Evolutionary conservation across 2,113 vertebrate genomes (phyloP).

Genomic region (Peromyscus californicus): DNA sequence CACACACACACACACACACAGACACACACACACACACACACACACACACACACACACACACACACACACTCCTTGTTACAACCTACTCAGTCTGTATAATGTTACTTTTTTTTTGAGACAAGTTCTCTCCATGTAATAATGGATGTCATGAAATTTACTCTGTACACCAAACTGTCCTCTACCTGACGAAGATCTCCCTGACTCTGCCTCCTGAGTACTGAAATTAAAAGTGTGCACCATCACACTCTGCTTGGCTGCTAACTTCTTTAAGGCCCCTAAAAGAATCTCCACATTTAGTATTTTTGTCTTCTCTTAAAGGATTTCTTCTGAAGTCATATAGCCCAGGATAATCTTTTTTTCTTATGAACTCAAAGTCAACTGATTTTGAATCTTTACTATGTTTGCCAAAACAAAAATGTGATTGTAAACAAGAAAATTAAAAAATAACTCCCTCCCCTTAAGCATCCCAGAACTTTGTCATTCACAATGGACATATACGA

Average conservation of each 20-base stretch:
- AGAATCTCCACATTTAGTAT: not conserved
- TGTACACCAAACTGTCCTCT: not conserved
- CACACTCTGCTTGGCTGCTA: not conserved
- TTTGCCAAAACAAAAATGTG: not conserved
- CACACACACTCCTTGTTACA: not conserved
- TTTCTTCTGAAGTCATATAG: not conserved
- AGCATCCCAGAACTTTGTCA: not conserved
- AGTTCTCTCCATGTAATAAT: not conserved
- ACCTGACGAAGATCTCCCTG: not conserved
- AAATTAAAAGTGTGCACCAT: not conserved
- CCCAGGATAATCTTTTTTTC: not conserved
- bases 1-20: too few species aligned
- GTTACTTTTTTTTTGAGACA: not conserved
- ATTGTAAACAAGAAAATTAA: not conserved
- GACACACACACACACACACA: too few species aligned
- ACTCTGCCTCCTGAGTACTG: not conserved
- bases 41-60: too few species aligned
- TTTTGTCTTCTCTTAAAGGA: not conserved
- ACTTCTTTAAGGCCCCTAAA: not conserved
- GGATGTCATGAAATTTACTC: not conserved
- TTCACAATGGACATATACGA: not conserved
- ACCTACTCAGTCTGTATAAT: not conserved
- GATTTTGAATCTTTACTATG: not conserved
- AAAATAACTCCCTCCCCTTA: not conserved
- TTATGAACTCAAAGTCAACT: not conserved